A percentile compares a stretch with the other conserved stretches of the same genome.
These are phyloP conservation scores for Torymus texanus DNA, from an alignment of 2,888 invertebrate genomes.

Conservation along the genomic window DNA sequence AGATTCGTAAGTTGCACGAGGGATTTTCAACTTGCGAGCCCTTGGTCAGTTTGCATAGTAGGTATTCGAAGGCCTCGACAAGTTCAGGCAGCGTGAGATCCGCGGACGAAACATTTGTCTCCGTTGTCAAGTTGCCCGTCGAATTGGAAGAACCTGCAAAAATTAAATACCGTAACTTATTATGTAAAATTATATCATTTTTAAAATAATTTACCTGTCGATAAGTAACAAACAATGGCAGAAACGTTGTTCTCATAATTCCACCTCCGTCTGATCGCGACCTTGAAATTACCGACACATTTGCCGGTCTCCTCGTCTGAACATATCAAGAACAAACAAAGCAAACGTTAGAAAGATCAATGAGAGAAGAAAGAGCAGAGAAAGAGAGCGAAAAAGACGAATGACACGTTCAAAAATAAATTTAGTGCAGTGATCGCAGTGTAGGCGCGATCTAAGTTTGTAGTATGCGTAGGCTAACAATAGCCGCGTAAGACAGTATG, in stretches of 20 bases:
- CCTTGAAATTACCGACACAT: constrained; percentile 87
- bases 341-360: constrained; percentile 7
- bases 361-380: neutral
- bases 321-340: constrained; percentile 27
- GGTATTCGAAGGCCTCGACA: constrained; percentile 78
- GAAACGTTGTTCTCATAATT: constrained; percentile 92
- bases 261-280: constrained; percentile 90
- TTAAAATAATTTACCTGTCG: constrained; percentile 78
- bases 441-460: no score
- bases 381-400: constrained; percentile 9
- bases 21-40: constrained; percentile 76
- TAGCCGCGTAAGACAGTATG: no score
- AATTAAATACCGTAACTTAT: constrained; percentile 21
- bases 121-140: constrained; percentile 70
- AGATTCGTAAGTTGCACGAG: constrained; percentile 85
- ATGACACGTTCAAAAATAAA: constrained; percentile 31
- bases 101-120: constrained; percentile 69
- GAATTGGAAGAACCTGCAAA: constrained; percentile 72
- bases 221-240: constrained; percentile 89
- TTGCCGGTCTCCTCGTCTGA: constrained; percentile 94
- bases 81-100: constrained; percentile 76
- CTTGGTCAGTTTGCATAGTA: constrained; percentile 77
- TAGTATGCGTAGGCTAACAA: no score
- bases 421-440: neutral
- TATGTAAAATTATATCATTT: no score